These are phyloP conservation scores for Laticauda colubrina DNA, from an alignment of 2,113 vertebrate species.

Conservation along the genomic window DNA sequence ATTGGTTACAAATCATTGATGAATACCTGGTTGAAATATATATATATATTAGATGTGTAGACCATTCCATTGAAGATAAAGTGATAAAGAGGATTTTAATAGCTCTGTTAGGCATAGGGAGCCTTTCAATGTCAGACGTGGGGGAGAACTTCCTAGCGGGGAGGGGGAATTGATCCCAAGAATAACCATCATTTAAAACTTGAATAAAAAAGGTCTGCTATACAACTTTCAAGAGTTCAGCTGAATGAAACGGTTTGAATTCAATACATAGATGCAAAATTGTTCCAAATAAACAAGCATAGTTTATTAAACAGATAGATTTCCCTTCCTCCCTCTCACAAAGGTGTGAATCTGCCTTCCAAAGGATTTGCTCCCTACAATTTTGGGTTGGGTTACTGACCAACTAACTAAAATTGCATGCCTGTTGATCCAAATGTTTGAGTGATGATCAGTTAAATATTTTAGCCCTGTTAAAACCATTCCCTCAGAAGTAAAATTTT, in stretches of 20 bases:
- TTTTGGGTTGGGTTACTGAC: neutral
- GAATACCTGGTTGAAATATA: neutral
- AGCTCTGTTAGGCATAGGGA: no score
- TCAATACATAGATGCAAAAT: neutral
- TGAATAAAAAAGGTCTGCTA: neutral
- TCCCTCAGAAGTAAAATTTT: neutral
- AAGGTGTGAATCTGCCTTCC: neutral
- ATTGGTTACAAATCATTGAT: neutral
- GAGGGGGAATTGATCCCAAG: neutral
- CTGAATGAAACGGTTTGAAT: neutral
- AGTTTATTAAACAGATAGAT: neutral
- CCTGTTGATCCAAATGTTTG: neutral
- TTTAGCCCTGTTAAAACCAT: neutral
- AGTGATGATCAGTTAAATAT: neutral
- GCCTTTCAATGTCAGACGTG: no score
- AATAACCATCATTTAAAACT: neutral
- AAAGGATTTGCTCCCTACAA: neutral
- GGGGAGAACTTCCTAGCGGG: neutral
- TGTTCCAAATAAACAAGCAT: neutral
- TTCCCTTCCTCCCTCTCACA: neutral
- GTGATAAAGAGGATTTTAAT: no score
- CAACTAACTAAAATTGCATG: neutral
- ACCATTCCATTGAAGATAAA: no score
- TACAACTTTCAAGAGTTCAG: neutral
- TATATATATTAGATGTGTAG: no score